Conservation (phyloP, 2,888 invertebrate species). For the Protonemura montana region DNA sequence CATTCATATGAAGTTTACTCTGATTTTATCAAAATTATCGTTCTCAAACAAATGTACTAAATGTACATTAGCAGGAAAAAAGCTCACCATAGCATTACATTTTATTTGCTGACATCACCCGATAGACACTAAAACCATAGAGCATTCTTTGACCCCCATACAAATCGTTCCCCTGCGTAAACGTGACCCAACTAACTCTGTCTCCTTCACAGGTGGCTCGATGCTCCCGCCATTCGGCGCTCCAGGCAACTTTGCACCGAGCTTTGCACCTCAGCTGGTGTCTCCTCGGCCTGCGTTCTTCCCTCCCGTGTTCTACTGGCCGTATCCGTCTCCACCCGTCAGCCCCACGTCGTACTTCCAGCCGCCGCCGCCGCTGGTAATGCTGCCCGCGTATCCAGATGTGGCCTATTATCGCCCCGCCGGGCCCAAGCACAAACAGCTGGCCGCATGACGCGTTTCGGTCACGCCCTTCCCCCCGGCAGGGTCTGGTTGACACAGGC, state of each 20-base stretch:
- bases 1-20: no score
- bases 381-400: conserved; percentile 54
- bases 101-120: no score
- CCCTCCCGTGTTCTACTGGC: conserved; percentile 81
- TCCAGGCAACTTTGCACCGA: conserved; percentile 54
- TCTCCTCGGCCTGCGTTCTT: conserved; percentile 51
- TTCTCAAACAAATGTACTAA: no score
- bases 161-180: no score
- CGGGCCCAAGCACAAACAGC: conserved; percentile 51
- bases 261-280: conserved; percentile 65
- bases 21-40: no score
- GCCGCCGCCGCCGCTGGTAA: conserved; percentile 56
- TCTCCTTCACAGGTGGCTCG: conserved; percentile 63
- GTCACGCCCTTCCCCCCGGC: neutral
- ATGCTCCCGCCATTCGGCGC: conserved; percentile 57
- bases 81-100: no score
- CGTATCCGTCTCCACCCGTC: conserved; percentile 92
- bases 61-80: no score
- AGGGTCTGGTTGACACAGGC: neutral
- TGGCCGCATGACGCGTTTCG: neutral
- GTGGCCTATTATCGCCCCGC: conserved; percentile 56
- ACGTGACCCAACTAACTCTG: conserved; percentile 8
- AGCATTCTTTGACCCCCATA: no score
- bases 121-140: no score
- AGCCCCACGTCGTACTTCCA: conserved; percentile 89